Conservation (phyloP, 1,140 invertebrate species). For the Lepidurus apus region DNA sequence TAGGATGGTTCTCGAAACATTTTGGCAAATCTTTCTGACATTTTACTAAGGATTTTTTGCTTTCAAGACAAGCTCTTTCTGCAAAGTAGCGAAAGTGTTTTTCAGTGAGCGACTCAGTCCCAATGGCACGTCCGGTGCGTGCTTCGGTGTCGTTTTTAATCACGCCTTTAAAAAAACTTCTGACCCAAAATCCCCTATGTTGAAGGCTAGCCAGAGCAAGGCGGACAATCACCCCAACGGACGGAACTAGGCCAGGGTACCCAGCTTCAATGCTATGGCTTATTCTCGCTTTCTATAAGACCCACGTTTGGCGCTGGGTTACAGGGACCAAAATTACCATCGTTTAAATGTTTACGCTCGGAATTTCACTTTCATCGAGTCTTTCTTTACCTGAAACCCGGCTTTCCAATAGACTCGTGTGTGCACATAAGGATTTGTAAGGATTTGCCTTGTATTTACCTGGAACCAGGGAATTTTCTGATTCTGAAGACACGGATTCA, state of each 20-base stretch:
- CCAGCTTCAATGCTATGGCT: not conserved
- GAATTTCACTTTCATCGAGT: not conserved
- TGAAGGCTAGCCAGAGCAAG: not conserved
- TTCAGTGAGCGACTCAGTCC: not conserved
- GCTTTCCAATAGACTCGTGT: too few species aligned
- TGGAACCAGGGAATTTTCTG: not conserved
- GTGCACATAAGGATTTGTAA: too few species aligned
- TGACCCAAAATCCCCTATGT: slow-evolving; percentile 5
- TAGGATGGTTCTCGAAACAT: too few species aligned
- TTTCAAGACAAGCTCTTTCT: not conserved
- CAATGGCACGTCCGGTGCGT: slow-evolving; percentile 9
- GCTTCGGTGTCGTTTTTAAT: slow-evolving; percentile 2
- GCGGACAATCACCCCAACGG: not conserved
- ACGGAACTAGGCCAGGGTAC: slow-evolving; percentile 11
- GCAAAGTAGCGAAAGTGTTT: not conserved
- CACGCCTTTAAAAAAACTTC: not conserved
- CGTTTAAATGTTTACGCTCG: not conserved
- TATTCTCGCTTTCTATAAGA: not conserved
- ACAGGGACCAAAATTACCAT: not conserved
- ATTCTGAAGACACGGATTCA: slow-evolving; percentile 9
- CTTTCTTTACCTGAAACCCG: too few species aligned
- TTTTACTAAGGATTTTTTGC: too few species aligned
- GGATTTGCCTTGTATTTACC: not conserved
- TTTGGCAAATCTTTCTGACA: too few species aligned
- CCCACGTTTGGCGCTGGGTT: not conserved